A percentile compares a stretch with the other conserved stretches of the same genome.
Evolutionary conservation across 2,113 vertebrate genomes (phyloP).

Genomic region (Rhabdomys dilectus): DNA sequence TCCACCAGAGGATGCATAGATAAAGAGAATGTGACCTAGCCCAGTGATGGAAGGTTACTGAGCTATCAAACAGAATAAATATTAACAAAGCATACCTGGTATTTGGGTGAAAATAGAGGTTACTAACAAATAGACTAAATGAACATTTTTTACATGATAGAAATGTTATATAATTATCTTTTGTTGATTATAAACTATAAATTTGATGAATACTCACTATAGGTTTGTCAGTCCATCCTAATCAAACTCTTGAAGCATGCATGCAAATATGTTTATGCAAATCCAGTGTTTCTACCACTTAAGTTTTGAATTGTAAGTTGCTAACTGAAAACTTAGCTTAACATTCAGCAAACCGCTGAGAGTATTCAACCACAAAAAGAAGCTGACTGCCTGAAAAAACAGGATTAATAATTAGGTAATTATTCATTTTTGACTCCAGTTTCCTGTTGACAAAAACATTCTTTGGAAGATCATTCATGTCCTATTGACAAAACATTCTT

Average conservation of each 20-base stretch:
- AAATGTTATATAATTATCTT: not conserved
- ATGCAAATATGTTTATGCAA: constrained; percentile 30
- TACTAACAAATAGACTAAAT: not conserved
- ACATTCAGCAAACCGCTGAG: constrained; percentile 35
- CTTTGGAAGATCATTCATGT: constrained; percentile 44
- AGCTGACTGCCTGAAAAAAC: constrained; percentile 32
- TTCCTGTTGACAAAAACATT: constrained; percentile 56
- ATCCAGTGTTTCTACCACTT: constrained; percentile 61
- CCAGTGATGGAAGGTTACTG: not conserved
- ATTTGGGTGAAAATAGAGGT: not conserved
- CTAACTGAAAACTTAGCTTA: constrained; percentile 26
- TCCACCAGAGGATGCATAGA: not conserved
- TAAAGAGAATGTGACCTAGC: not conserved
- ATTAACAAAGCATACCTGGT: not conserved
- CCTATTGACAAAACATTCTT: constrained; percentile 38
- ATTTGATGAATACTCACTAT: not conserved
- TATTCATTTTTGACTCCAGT: constrained; percentile 53
- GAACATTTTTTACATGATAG: not conserved
- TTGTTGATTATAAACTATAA: not conserved
- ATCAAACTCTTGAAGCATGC: not conserved
- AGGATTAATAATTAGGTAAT: constrained; percentile 67
- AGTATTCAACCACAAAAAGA: constrained; percentile 26
- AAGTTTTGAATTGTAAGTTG: constrained; percentile 68
- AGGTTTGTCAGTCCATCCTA: not conserved
- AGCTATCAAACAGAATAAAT: not conserved